A percentile compares a stretch with the other conserved stretches of the same genome.
Conservation (phyloP, 2,888 invertebrate species). For the Saturnia japonica region DNA sequence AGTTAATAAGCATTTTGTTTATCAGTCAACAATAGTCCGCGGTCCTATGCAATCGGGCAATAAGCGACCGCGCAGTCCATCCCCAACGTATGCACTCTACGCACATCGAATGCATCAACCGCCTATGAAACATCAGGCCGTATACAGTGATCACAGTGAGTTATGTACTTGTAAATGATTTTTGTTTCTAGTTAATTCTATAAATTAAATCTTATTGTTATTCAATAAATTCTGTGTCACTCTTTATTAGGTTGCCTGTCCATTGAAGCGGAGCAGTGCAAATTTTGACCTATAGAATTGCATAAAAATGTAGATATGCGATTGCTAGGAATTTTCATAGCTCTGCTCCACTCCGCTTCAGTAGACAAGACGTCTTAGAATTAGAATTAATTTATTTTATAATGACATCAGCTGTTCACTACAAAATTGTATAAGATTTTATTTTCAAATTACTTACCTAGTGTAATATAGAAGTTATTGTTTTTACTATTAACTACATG, state of each 20-base stretch:
- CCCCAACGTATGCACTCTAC: slow-evolving; percentile 78
- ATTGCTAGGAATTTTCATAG: no score
- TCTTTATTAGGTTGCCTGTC: no score
- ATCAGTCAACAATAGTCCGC: slow-evolving; percentile 67
- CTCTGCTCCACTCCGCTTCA: no score
- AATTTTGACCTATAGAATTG: no score
- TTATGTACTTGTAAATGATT: slow-evolving; percentile 24
- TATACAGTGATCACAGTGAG: slow-evolving; percentile 85
- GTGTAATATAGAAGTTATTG: neutral
- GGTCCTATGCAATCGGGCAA: slow-evolving; percentile 70
- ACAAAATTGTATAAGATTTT: neutral
- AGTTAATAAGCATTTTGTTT: slow-evolving; percentile 29
- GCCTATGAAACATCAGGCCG: slow-evolving; percentile 71
- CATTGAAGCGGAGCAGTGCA: no score
- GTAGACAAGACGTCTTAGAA: no score
- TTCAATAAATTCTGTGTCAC: neutral
- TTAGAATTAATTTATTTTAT: no score
- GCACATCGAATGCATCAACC: slow-evolving; percentile 70
- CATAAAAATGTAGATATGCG: no score
- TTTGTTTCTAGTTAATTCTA: neutral
- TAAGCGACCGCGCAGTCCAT: slow-evolving; percentile 82
- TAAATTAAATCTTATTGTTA: neutral
- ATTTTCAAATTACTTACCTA: neutral
- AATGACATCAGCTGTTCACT: neutral
- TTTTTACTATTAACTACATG: neutral